Evolutionary conservation across 2,888 invertebrate genomes (phyloP).

Genomic region (Agonopterix heracliana): DNA sequence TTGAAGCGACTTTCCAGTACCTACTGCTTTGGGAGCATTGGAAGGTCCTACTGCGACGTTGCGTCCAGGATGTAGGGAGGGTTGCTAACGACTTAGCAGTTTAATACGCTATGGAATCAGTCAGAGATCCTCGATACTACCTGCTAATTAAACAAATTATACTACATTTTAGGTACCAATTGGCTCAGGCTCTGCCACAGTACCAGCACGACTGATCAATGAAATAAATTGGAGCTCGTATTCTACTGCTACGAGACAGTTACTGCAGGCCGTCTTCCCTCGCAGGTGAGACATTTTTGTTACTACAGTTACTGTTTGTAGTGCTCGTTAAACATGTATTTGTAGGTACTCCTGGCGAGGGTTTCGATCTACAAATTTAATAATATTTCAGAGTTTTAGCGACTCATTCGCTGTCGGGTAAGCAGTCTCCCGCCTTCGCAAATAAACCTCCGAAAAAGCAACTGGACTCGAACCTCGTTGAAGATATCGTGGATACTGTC

Average conservation of each 20-base stretch:
- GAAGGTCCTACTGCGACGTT: too few relatives aligned
- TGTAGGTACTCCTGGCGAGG: too few relatives aligned
- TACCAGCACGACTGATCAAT: conserved; percentile 45
- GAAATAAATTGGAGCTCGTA: conserved; percentile 72
- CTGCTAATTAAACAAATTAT: not conserved
- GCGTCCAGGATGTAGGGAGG: too few relatives aligned
- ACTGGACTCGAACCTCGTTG: conserved; percentile 66
- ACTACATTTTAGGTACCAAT: conserved; percentile 37
- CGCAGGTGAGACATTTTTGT: conserved; percentile 37
- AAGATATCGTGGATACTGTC: conserved; percentile 74
- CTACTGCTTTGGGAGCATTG: too few relatives aligned
- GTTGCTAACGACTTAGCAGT: too few relatives aligned
- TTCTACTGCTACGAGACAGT: conserved; percentile 68
- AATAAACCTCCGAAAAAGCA: conserved; percentile 56
- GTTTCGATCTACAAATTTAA: not conserved
- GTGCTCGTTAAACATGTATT: too few relatives aligned
- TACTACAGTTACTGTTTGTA: too few relatives aligned
- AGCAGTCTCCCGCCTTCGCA: conserved; percentile 71
- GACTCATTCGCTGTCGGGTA: conserved; percentile 76
- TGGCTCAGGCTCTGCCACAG: conserved; percentile 40
- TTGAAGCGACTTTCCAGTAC: not conserved
- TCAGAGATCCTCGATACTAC: too few relatives aligned
- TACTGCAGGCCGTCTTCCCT: conserved; percentile 71
- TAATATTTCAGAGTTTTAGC: conserved; percentile 60
- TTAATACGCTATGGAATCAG: too few relatives aligned